Percentiles rank a stretch among this genome's conserved stretches.
phyloP scores from a whole-genome alignment of 35 echinoderm and acorn worm species.

The Holothuria glaberrima region DNA sequence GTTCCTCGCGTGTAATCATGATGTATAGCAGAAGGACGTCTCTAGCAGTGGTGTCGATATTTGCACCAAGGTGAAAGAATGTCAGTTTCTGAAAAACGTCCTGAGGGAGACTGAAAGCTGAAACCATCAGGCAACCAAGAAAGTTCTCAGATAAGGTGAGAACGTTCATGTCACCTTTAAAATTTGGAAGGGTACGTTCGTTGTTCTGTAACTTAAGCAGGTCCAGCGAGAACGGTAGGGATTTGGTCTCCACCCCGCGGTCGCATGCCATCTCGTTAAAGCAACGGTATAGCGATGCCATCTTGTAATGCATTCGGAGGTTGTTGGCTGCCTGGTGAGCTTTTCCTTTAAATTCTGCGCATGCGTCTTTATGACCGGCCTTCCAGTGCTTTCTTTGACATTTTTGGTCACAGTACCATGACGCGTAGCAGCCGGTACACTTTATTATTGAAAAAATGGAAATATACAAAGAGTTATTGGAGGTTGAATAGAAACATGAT shows the following conservation, averaged over 20 bases:
- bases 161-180: neutral
- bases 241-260: neutral
- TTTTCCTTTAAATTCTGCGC: neutral
- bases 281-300: neutral
- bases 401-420: neutral
- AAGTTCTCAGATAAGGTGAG: constrained; percentile 17
- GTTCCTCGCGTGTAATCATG: neutral
- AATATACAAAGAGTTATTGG: neutral
- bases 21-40: constrained; percentile 22
- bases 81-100: neutral
- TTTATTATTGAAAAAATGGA: neutral
- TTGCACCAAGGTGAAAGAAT: neutral
- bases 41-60: neutral
- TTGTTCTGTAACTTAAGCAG: constrained; percentile 9
- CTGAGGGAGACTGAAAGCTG: constrained; percentile 13
- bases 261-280: neutral
- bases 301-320: neutral
- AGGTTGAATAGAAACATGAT: neutral
- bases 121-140: neutral
- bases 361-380: constrained; percentile 1
- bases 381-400: constrained; percentile 41
- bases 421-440: constrained; percentile 9
- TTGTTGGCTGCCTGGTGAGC: constrained; percentile 22
- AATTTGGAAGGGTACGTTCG: neutral
- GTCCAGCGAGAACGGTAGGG: constrained; percentile 17